Percentiles rank a stretch among this genome's conserved stretches.
phyloP scores from a whole-genome alignment of 2,797 vertebrate species.

The Coregonus ussuriensis region DNA sequence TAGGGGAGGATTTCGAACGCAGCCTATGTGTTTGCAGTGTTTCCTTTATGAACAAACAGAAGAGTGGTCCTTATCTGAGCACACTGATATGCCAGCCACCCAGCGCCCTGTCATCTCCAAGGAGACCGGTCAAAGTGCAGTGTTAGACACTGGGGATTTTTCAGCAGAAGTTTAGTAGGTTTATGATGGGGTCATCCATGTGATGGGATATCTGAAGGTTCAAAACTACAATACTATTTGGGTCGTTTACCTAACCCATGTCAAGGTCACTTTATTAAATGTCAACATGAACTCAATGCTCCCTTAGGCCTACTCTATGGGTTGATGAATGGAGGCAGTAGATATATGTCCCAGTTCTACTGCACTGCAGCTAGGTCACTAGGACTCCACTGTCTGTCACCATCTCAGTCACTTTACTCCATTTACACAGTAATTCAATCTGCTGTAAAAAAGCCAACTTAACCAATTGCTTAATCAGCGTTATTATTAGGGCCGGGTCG shows the following conservation, averaged over 20 bases:
- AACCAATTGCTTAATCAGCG: too few relatives aligned
- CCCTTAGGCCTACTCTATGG: neutral
- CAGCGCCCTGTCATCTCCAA: slow-evolving; percentile 55
- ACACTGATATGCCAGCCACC: slow-evolving; percentile 49
- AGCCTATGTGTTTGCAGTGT: slow-evolving; percentile 47
- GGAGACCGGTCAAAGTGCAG: slow-evolving; percentile 70
- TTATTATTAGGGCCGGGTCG: too few relatives aligned
- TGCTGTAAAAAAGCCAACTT: neutral
- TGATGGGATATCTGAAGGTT: slow-evolving; percentile 33
- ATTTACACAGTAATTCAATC: neutral
- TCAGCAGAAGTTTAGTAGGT: slow-evolving; percentile 40
- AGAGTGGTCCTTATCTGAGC: slow-evolving; percentile 54
- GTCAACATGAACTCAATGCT: neutral
- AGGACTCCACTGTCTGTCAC: neutral
- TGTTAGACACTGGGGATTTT: slow-evolving; percentile 42
- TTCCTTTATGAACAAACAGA: slow-evolving; percentile 60
- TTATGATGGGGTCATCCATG: slow-evolving; percentile 13
- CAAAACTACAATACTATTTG: slow-evolving; percentile 34
- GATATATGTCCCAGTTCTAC: neutral
- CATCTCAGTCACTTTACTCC: neutral
- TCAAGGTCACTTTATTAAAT: slow-evolving; percentile 39
- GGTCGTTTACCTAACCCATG: slow-evolving; percentile 19
- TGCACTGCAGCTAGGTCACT: neutral
- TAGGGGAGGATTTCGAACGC: neutral
- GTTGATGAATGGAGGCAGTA: neutral